Evolutionary conservation across 2,113 vertebrate species (phyloP).

Genomic region (Laticauda colubrina): DNA sequence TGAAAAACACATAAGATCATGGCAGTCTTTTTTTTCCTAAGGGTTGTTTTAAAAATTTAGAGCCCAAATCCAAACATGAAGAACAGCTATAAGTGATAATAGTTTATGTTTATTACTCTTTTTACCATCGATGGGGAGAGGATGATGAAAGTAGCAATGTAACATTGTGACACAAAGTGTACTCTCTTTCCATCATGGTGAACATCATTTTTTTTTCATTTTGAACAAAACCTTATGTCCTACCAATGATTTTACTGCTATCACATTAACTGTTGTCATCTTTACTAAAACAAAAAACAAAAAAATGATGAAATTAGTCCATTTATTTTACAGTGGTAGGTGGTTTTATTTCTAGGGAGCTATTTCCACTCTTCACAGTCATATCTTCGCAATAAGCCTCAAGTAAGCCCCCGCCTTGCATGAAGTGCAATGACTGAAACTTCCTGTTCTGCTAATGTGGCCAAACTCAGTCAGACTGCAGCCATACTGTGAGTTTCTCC

Average conservation of each 20-base stretch:
- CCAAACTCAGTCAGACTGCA: not conserved
- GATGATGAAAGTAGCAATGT: not conserved
- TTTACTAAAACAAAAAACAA: not conserved
- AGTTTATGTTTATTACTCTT: not conserved
- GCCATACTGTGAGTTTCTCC: not conserved
- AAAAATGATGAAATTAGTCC: not conserved
- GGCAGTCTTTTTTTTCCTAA: not conserved
- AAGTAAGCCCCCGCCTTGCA: not conserved
- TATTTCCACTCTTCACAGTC: not conserved
- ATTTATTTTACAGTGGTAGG: not conserved
- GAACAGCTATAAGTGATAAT: not conserved
- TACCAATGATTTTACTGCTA: not conserved
- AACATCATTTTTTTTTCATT: not conserved
- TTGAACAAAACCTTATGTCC: not conserved
- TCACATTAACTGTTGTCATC: not conserved
- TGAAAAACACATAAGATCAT: not conserved
- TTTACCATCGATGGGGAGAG: no score
- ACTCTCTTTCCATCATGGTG: not conserved
- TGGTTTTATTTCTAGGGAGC: not conserved
- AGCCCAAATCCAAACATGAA: not conserved
- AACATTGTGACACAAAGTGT: not conserved
- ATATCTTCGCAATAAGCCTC: not conserved
- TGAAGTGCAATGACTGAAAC: not conserved
- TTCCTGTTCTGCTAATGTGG: not conserved
- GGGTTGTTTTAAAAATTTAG: not conserved